Evolutionary conservation across 2,888 invertebrate species (phyloP).

Genomic region (Rotaria macrura): DNA sequence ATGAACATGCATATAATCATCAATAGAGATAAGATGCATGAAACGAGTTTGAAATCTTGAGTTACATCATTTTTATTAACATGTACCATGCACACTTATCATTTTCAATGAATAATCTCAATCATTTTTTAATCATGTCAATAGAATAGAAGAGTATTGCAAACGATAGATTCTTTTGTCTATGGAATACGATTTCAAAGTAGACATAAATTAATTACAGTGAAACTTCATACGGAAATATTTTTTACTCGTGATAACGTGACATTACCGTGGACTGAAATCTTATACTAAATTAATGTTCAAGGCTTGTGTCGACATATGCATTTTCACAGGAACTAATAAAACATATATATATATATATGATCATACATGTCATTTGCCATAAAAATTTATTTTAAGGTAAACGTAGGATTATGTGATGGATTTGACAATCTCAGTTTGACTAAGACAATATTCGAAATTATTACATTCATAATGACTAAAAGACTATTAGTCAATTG

Average conservation of each 20-base stretch:
- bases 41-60: too few species aligned
- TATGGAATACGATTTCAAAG: background rate
- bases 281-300: background rate
- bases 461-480: background rate
- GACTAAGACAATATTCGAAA: background rate
- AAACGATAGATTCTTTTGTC: too few species aligned
- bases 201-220: too few species aligned
- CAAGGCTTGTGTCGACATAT: background rate
- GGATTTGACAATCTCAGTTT: background rate
- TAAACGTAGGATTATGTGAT: background rate
- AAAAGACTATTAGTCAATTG: background rate
- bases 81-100: too few species aligned
- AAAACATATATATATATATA: background rate
- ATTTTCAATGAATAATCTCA: too few species aligned
- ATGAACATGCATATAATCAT: too few species aligned
- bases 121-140: too few species aligned
- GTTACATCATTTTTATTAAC: too few species aligned
- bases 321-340: background rate
- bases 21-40: too few species aligned
- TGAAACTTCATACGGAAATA: background rate
- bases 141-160: too few species aligned
- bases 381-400: background rate
- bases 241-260: background rate
- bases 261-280: background rate
- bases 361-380: background rate